Base-by-base conservation (phyloP, 2,113 vertebrate genomes). In the Cebus imitator region DNA sequence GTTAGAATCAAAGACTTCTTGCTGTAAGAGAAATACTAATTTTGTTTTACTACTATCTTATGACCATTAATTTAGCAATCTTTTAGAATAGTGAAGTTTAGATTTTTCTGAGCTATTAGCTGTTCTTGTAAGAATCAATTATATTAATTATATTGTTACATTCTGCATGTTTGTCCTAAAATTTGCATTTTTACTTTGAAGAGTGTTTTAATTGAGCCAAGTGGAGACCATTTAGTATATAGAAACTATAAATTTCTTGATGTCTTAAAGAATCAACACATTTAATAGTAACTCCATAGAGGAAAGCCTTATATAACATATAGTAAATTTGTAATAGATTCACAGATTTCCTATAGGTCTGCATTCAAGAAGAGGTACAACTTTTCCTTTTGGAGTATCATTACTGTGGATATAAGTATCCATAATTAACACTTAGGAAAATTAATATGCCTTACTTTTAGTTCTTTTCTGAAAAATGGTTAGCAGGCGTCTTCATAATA, bases 401-500 rank as follows among this genome's bases (percentile, higher is more conserved):
- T 37, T 90, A 88, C 5, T 58, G 14, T 27, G n/a, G 40, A 43
- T 91, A 23, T n/a, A n/a, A n/a, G n/a, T n/a, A n/a, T n/a, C 9
- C 10, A 5, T 81, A 94, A 87, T 90, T 50, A 40, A 83, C n/a
- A 87, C 20, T 81, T 81, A 50, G 0, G 25, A 87, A 94, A 57
- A n/a, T 91, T 84, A 81, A 10, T 78, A 75, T 91, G 25, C 32
- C 57, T 75, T 64, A 9, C 35, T 97, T 92, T 85, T 55, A 80
- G 13, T 66, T 50, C 14, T 93, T 37, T 89, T 85, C 90, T 97
- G 50, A 96, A 81, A 95, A 79, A 30, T 94, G 11, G 50, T 89
- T 87, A 85, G 13, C 23, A 76, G 45, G 21, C 37, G 93, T 6
- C 27, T 87, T 95, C 37, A 45, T 95, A 79, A 76, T 50, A 66